Conservation (phyloP, 2,888 invertebrate species). For the Palloptera scutellata region DNA sequence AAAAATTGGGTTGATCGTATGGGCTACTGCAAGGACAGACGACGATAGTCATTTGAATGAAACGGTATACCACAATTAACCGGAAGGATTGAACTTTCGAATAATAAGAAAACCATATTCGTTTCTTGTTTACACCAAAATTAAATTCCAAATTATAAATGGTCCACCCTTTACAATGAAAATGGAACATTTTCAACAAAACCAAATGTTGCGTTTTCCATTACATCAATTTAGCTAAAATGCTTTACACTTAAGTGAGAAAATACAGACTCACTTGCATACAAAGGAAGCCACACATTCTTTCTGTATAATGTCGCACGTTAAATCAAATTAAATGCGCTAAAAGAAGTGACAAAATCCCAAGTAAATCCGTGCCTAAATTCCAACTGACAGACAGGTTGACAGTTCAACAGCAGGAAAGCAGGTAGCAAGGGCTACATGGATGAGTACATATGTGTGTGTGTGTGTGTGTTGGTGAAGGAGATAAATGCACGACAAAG, state of each 20-base stretch:
- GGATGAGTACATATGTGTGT: not conserved
- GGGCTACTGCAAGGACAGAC: no score
- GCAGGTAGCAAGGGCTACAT: not conserved
- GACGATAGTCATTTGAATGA: no score
- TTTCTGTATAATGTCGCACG: constrained; percentile 26
- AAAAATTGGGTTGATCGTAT: no score
- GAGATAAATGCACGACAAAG: no score
- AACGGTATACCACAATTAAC: no score
- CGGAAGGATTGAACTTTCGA: no score
- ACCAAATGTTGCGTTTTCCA: not conserved
- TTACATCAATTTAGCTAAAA: not conserved
- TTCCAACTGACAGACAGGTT: constrained; percentile 11
- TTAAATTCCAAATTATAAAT: no score
- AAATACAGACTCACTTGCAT: not conserved
- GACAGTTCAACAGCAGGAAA: no score
- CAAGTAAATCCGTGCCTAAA: constrained; percentile 8
- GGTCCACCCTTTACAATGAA: no score
- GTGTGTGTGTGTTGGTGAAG: not conserved
- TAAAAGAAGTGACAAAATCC: constrained; percentile 46
- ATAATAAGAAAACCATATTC: no score
- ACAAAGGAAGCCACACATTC: no score
- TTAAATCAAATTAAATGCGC: constrained; percentile 57
- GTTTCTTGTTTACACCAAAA: no score
- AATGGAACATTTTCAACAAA: not conserved
- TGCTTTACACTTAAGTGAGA: not conserved